Evolutionary conservation across 2,888 invertebrate genomes (phyloP).

Genomic region (Ectobius pallidus): DNA sequence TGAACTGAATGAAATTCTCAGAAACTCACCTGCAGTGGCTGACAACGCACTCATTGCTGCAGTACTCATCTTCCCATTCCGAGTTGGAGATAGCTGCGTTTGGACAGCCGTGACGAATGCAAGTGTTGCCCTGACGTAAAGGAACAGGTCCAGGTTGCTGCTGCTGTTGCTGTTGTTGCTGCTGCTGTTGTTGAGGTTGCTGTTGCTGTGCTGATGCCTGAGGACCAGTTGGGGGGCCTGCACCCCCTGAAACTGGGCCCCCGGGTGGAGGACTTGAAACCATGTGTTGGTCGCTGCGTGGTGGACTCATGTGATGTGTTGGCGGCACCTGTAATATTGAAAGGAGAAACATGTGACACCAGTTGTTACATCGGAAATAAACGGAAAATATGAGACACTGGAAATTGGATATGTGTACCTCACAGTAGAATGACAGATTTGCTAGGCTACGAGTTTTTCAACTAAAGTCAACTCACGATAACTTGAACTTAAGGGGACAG

Average conservation of each 20-base stretch:
- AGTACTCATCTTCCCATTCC: constrained; percentile 97
- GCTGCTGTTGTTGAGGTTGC: constrained; percentile 51
- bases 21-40: constrained; percentile 88
- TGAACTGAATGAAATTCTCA: too few species aligned
- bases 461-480: too few species aligned
- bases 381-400: too few species aligned
- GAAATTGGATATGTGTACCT: too few species aligned
- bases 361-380: too few species aligned
- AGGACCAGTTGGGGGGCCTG: constrained; percentile 51
- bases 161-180: constrained; percentile 47
- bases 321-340: constrained; percentile 50
- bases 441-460: too few species aligned
- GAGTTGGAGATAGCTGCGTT: constrained; percentile 89
- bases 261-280: constrained; percentile 57
- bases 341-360: too few species aligned
- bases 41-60: constrained; percentile 96
- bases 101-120: constrained; percentile 88
- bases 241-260: constrained; percentile 16
- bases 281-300: constrained; percentile 51
- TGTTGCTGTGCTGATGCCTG: constrained; percentile 54
- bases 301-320: constrained; percentile 54
- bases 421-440: not conserved
- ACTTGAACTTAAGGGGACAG: too few species aligned
- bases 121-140: constrained; percentile 60
- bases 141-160: constrained; percentile 50